Evolutionary conservation across 2,888 invertebrate species (phyloP), one percentile per base, ranked within the genome.

Genomic region (Eulithis testata): DNA sequence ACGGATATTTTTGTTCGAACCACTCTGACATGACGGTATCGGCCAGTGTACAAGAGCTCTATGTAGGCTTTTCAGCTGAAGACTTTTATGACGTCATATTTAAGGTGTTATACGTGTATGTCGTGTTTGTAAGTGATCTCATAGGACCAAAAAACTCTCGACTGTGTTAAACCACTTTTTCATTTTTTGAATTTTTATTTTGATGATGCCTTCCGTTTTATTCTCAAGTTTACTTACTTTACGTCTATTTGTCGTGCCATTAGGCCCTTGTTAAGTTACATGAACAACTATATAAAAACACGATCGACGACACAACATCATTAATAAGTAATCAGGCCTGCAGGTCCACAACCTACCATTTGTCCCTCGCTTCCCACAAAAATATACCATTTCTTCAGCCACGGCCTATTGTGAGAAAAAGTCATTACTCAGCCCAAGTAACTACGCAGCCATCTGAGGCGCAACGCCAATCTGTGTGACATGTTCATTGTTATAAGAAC

Each of bases 371-470:
- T 66, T 66, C 63, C 60, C 64, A 72, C 68, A 65, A 73, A 72
- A 73, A 70, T 80, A 78, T 78, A 76, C 74, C 69, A 72, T 76
- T 77, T 76, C 77, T 76, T 73, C 68, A 65, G 66, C 70, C 73
- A 77, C 72, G 69, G 73, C 70, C 80, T 73, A 83, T 87, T 84
- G 82, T 88, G 79, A 83, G 85, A 86, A 89, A 86, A 89, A 88
- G 87, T 88, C 88, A 88, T 90, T 90, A 90, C 82, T 91, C 89
- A 89, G 85, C 80, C 81, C 74, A 8, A 27, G 37, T 21, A 43
- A 60, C 63, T 63, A 58, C 58, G 45, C 40, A n/a, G 6, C 50
- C 52, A 54, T 60, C 66, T 63, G 53, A 57, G 60, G 47, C 60
- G 84, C 85, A 83, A 83, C 80, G 82, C 83, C 86, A 87, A 88